These are phyloP conservation scores for Carcina quercana DNA, from an alignment of 2,888 invertebrate genomes.

Conservation along the genomic window DNA sequence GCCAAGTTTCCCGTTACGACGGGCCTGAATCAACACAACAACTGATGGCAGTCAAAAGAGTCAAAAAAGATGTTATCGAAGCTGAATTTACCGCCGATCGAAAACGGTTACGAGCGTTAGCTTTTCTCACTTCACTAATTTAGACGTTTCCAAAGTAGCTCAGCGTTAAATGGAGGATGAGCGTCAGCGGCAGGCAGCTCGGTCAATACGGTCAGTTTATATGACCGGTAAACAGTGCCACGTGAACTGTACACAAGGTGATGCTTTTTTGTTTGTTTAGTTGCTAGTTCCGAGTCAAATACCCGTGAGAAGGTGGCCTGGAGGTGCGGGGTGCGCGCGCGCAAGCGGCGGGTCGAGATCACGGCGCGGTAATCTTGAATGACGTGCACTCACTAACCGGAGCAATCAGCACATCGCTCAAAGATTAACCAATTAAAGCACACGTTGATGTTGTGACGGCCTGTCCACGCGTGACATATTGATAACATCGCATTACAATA, in stretches of 20 bases:
- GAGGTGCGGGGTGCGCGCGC: conserved; percentile 23
- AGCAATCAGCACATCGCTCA: conserved; percentile 44
- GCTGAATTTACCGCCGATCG: conserved; percentile 63
- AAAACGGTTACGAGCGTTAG: conserved; percentile 62
- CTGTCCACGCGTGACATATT: conserved; percentile 27
- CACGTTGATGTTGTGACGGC: conserved; percentile 28
- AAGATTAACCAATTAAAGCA: conserved; percentile 40
- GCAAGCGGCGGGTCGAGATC: conserved; percentile 20
- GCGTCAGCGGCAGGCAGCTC: too few relatives aligned
- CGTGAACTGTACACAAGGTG: conserved; percentile 71
- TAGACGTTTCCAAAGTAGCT: conserved; percentile 70
- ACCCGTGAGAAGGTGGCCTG: conserved; percentile 65
- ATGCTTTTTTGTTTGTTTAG: conserved; percentile 66
- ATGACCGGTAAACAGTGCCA: conserved; percentile 62
- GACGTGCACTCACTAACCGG: conserved; percentile 37
- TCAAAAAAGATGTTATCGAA: conserved; percentile 63
- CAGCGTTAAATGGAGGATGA: conserved; percentile 65
- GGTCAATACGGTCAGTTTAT: conserved; percentile 67
- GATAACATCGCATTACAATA: conserved; percentile 14
- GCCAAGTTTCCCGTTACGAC: conserved; percentile 52
- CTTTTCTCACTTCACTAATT: conserved; percentile 72
- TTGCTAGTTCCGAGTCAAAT: conserved; percentile 58
- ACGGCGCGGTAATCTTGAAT: conserved; percentile 52
- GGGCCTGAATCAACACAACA: conserved; percentile 56
- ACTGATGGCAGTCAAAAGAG: conserved; percentile 48